phyloP scores from a whole-genome alignment of 2,113 vertebrate species.

The Epinephelus lanceolatus region DNA sequence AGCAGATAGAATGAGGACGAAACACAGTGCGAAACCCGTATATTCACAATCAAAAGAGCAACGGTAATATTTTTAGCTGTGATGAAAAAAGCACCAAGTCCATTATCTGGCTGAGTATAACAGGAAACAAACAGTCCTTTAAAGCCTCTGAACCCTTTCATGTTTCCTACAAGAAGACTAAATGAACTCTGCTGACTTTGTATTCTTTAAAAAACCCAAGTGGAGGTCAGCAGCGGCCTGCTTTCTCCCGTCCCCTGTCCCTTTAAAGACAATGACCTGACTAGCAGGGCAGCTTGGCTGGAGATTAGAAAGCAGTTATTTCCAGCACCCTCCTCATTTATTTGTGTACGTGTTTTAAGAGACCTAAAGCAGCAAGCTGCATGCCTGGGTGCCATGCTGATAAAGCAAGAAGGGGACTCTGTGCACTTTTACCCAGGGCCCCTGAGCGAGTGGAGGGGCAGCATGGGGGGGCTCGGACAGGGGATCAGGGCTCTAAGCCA shows the following conservation, averaged over 20 bases:
- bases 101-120: conserved; percentile 34
- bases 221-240: conserved; percentile 22
- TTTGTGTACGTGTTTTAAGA: conserved; percentile 75
- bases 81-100: conserved; percentile 40
- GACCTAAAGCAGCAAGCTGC: conserved; percentile 57
- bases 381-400: conserved; percentile 71
- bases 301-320: conserved; percentile 77
- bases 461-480: conserved; percentile 54
- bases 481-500: conserved; percentile 75
- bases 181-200: conserved; percentile 4
- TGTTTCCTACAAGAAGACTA: conserved; percentile 35
- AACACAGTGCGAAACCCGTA: conserved; percentile 17
- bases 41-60: conserved; percentile 52
- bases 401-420: conserved; percentile 69
- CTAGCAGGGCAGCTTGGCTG: conserved; percentile 67
- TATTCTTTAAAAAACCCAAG: not conserved
- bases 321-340: conserved; percentile 72
- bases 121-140: conserved; percentile 58
- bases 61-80: conserved; percentile 57
- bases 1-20: conserved; percentile 67
- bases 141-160: conserved; percentile 45
- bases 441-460: conserved; percentile 49
- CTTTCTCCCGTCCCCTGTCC: conserved; percentile 40
- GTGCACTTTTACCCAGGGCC: conserved; percentile 61
- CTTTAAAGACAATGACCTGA: conserved; percentile 78